These are phyloP conservation scores for Dreissena rostriformis DNA, from an alignment of 1,140 invertebrate species.

Conservation along the genomic window DNA sequence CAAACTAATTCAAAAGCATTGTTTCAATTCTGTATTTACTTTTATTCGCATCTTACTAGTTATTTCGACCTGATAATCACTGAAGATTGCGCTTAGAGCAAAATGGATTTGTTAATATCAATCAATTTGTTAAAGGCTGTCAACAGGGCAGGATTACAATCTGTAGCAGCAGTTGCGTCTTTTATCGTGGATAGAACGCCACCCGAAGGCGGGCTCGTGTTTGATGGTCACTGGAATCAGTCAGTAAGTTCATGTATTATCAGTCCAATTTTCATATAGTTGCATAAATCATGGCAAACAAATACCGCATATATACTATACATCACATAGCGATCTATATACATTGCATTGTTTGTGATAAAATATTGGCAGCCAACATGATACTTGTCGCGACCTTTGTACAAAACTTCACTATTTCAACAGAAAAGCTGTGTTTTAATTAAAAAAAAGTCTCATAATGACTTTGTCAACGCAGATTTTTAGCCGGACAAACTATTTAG, in stretches of 20 bases:
- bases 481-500: neutral
- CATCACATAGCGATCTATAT: neutral
- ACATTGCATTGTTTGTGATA: neutral
- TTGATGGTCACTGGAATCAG: neutral
- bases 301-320: neutral
- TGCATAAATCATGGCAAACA: neutral
- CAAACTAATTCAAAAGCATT: too few relatives aligned
- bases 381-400: neutral
- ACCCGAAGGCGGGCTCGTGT: neutral
- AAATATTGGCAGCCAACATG: neutral
- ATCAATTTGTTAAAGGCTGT: constrained; percentile 2
- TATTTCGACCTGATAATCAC: neutral
- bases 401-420: too few relatives aligned
- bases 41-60: neutral
- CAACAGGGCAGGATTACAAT: neutral
- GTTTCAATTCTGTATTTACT: neutral
- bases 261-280: too few relatives aligned
- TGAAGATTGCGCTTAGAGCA: neutral
- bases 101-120: neutral
- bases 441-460: neutral
- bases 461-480: neutral
- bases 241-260: too few relatives aligned
- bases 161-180: neutral
- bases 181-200: neutral
- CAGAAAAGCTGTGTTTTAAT: too few relatives aligned